Base-by-base conservation (phyloP, 2,888 invertebrate genomes). In the Periphyllus acericola region DNA sequence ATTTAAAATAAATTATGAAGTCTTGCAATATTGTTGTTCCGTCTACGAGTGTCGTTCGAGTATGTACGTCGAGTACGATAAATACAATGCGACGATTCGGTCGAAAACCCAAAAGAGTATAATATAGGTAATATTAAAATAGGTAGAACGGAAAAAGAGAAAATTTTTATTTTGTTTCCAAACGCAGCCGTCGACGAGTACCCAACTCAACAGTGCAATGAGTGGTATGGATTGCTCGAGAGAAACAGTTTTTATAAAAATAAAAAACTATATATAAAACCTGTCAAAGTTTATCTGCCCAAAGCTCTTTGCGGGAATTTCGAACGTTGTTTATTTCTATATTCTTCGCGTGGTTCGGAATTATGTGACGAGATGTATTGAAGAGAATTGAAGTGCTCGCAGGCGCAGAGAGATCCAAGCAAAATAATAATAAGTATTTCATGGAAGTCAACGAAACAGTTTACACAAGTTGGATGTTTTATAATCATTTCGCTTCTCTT, bases 361-460 rank as follows among this genome's bases (percentile, higher is more conserved):
- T 21, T 60, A 60, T n/a, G 55, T 74, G 55, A 82, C 82, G 34
- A 36, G 29, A 72, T 60, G 25, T n/a, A 74, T 74, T 55, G 79
- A 60, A 52, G n/a, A 66, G 17, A 60, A 60, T 79, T 36, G 83
- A 83, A 83, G 36, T n/a, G 72, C 72, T 83, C 29, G 36, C 55
- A 55, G 72, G 52, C n/a, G n/a, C 34, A 25, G 46, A 9, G 68
- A 71, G 68, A 82, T 32, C 6, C 14, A 46, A 36, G 9, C 8
- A 55, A 72, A 74, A 72, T 55, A 71, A 71, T 52, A 74, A 74
- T 32, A 14, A n/a, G 9, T n/a, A 32, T 52, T 71, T 46, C 40
- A 21, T 0, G 68, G 21, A 55, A 83, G 82, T 72, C 52, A n/a
- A 34, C n/a, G 71, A 71, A 34, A 71, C 52, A 4, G 46, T 82